Evolutionary conservation across 2,113 vertebrate species (phyloP).

Genomic region (Emydocephalus ijimae): DNA sequence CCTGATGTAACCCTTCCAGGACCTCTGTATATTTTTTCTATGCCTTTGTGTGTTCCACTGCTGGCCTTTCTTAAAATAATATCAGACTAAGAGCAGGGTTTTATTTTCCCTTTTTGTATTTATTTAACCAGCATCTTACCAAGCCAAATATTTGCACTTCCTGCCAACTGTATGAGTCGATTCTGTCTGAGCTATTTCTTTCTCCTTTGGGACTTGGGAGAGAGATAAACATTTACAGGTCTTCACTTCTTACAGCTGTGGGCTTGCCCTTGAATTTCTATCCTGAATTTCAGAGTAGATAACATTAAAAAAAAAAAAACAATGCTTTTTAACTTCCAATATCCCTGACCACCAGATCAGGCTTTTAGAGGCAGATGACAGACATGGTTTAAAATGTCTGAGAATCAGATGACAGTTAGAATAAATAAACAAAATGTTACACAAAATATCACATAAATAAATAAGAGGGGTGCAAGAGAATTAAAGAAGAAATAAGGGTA

Average conservation of each 20-base stretch:
- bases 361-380: background rate
- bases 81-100: background rate
- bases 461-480: background rate
- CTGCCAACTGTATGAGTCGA: background rate
- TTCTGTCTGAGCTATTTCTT: background rate
- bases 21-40: background rate
- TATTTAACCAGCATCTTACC: background rate
- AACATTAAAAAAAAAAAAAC: background rate
- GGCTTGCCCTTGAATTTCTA: background rate
- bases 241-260: background rate
- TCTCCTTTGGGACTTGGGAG: background rate
- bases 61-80: background rate
- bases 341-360: background rate
- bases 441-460: background rate
- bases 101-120: background rate
- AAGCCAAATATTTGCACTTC: background rate
- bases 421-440: background rate
- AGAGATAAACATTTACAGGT: background rate
- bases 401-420: background rate
- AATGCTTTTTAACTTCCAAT: background rate
- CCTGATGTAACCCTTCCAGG: background rate
- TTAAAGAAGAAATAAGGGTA: background rate
- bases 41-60: background rate
- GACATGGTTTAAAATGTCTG: background rate
- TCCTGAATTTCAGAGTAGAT: background rate